phyloP scores from a whole-genome alignment of 1,140 invertebrate genomes.

The Macrobrachium nipponense region DNA sequence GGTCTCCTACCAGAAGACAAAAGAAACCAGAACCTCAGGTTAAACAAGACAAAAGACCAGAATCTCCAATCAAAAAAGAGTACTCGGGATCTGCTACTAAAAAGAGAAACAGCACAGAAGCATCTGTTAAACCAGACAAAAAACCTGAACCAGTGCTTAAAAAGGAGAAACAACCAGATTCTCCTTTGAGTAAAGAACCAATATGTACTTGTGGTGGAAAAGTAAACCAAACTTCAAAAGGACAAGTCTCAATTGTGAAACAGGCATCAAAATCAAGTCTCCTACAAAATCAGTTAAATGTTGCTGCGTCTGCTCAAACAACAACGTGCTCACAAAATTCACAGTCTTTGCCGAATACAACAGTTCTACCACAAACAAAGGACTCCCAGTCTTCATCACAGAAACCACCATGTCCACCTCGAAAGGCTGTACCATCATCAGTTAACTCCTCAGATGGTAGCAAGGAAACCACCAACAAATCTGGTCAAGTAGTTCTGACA shows the following conservation, averaged over 20 bases:
- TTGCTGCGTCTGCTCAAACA: too few species aligned
- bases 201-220: background rate
- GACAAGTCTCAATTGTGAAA: background rate
- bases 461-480: too few species aligned
- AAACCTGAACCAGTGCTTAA: background rate
- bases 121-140: background rate
- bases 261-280: background rate
- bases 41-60: constrained; percentile 16
- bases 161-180: background rate
- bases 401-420: too few species aligned
- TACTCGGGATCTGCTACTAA: background rate
- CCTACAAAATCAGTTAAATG: too few species aligned
- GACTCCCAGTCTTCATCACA: too few species aligned
- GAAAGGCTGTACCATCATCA: too few species aligned
- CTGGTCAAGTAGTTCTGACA: too few species aligned
- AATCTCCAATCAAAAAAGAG: background rate
- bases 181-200: background rate
- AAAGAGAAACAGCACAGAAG: background rate
- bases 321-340: too few species aligned
- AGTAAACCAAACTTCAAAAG: background rate
- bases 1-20: background rate
- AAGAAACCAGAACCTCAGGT: background rate
- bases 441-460: too few species aligned
- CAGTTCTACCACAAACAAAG: too few species aligned
- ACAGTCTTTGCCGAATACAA: too few species aligned